These are phyloP conservation scores for Lepidotrigona ventralis DNA, from an alignment of 1,140 invertebrate species.

Conservation along the genomic window DNA sequence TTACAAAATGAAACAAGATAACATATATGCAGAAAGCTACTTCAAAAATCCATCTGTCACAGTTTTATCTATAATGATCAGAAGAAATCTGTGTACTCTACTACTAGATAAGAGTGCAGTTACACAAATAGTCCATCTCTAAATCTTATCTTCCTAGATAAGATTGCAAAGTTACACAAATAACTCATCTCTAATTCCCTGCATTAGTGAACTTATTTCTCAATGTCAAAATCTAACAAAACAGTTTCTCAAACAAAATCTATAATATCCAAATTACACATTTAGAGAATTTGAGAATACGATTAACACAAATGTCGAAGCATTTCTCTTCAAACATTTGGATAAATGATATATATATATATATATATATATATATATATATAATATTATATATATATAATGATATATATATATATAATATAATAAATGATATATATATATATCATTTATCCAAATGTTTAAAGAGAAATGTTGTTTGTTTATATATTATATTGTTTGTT, in stretches of 20 bases:
- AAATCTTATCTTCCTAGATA: not conserved
- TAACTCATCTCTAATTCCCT: not conserved
- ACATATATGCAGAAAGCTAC: not conserved
- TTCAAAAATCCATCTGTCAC: not conserved
- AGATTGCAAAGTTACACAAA: not conserved
- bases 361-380: too few relatives aligned
- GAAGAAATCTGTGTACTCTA: too few relatives aligned
- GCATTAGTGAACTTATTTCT: not conserved
- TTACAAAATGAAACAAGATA: constrained; percentile 22
- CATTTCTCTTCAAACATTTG: not conserved
- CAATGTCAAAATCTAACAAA: not conserved
- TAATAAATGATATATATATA: too few relatives aligned
- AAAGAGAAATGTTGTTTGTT: too few relatives aligned
- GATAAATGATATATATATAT: too few relatives aligned
- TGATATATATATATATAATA: too few relatives aligned
- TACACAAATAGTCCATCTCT: not conserved
- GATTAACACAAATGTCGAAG: not conserved
- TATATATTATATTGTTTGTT: too few relatives aligned
- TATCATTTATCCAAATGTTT: too few relatives aligned
- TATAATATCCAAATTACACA: not conserved
- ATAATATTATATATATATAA: too few relatives aligned
- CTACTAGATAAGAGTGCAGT: not conserved
- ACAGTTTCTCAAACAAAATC: not conserved
- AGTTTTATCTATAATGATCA: not conserved
- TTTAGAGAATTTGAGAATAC: too few relatives aligned